Percentiles rank a stretch among this genome's conserved stretches.
Evolutionary conservation across 1,140 invertebrate genomes (phyloP).

Genomic region (Zaprionus taronus): DNA sequence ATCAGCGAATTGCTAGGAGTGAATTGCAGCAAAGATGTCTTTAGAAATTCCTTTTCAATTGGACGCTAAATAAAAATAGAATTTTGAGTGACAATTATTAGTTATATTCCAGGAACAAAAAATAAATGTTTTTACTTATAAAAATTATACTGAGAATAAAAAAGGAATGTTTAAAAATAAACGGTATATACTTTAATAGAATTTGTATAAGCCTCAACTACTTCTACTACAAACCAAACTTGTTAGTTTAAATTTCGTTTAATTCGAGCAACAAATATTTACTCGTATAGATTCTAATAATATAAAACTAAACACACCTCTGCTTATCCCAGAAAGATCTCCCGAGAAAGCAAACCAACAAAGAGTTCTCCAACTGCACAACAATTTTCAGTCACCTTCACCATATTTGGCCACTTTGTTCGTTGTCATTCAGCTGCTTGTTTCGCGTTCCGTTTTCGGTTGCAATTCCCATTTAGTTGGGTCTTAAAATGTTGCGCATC

Average conservation of each 20-base stretch:
- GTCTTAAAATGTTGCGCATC: conserved; percentile 35
- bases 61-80: background rate
- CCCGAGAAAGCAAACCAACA: background rate
- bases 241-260: too few relatives aligned
- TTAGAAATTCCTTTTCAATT: background rate
- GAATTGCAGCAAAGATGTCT: background rate
- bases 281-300: background rate
- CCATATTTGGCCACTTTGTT: background rate
- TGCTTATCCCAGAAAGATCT: background rate
- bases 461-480: conserved; percentile 11
- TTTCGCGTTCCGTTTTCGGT: background rate
- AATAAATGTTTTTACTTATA: background rate
- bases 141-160: too few relatives aligned
- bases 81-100: background rate
- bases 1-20: background rate
- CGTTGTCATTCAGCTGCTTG: conserved; percentile 4
- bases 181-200: too few relatives aligned
- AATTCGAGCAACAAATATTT: background rate
- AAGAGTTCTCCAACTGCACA: background rate
- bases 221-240: too few relatives aligned
- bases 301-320: too few relatives aligned
- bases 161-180: too few relatives aligned
- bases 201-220: too few relatives aligned
- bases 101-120: background rate
- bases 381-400: background rate